Evolutionary conservation across 30 jellyfish, hydroid and myxozoan species (phyloP).

Genomic region (Aurelia aurita complex sp. Pacific): DNA sequence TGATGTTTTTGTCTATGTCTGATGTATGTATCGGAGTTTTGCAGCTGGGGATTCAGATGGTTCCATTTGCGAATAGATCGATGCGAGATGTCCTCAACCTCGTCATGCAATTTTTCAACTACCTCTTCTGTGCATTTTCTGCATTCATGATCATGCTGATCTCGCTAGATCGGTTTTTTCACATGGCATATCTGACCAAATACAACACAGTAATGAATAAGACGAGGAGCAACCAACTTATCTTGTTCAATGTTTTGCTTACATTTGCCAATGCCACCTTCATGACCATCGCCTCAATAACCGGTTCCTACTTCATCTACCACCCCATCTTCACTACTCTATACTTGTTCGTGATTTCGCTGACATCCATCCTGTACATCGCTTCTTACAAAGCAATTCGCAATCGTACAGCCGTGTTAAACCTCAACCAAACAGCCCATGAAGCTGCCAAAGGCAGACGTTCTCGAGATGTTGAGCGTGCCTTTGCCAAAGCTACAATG

Average conservation of each 20-base stretch:
- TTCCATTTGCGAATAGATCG: slow-evolving; percentile 14
- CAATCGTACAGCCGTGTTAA: not conserved
- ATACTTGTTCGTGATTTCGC: slow-evolving; percentile 1
- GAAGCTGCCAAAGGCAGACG: not conserved
- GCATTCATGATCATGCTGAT: slow-evolving; percentile 36
- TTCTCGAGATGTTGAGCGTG: slow-evolving; percentile 6
- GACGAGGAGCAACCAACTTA: not conserved
- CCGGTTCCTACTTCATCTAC: slow-evolving; percentile 21
- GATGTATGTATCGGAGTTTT: slow-evolving; percentile 32
- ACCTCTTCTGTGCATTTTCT: slow-evolving; percentile 21
- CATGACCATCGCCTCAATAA: slow-evolving; percentile 18
- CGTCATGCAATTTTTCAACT: slow-evolving; percentile 12
- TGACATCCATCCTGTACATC: slow-evolving; percentile 12
- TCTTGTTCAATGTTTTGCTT: not conserved
- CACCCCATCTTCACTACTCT: not conserved
- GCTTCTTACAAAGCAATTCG: slow-evolving; percentile 4
- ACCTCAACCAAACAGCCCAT: not conserved
- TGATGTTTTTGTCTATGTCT: slow-evolving; percentile 31
- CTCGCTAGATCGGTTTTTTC: slow-evolving; percentile 36
- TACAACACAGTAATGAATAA: slow-evolving; percentile 25
- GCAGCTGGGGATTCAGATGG: slow-evolving; percentile 31
- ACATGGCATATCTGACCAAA: slow-evolving; percentile 42
- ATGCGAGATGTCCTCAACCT: slow-evolving; percentile 1
- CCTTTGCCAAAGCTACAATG: slow-evolving; percentile 13
- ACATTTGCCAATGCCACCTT: not conserved